These are phyloP conservation scores for Cephalotes varians DNA, from an alignment of 2,888 invertebrate species.

Conservation along the genomic window DNA sequence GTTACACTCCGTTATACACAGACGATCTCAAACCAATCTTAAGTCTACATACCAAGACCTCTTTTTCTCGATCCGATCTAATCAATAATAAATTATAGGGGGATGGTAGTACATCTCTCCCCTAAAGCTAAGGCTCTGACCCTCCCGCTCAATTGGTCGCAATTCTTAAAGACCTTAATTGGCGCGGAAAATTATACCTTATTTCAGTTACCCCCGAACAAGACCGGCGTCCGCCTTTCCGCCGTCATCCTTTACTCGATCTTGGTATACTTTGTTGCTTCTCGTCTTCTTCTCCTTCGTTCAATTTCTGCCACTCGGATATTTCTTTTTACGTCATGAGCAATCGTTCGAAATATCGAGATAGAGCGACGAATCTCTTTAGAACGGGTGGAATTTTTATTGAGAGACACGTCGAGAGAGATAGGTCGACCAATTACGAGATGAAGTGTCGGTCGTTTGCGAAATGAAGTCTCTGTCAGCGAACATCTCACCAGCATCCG, in stretches of 20 bases:
- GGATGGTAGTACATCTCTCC: constrained; percentile 80
- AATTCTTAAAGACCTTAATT: constrained; percentile 86
- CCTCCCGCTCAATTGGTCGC: constrained; percentile 86
- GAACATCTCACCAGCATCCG: constrained; percentile 15
- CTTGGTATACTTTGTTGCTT: constrained; percentile 50
- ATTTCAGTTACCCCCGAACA: constrained; percentile 80
- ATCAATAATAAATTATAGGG: constrained; percentile 86
- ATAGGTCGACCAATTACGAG: constrained; percentile 5
- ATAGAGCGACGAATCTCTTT: not conserved
- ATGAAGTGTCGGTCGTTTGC: constrained; percentile 25
- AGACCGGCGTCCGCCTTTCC: constrained; percentile 57
- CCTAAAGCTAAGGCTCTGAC: constrained; percentile 83
- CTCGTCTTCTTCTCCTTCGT: constrained; percentile 30
- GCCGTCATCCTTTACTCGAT: constrained; percentile 30
- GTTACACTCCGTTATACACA: constrained; percentile 34
- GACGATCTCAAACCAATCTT: constrained; percentile 51
- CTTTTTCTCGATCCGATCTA: constrained; percentile 83
- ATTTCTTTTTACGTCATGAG: constrained; percentile 61
- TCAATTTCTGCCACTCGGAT: constrained; percentile 64
- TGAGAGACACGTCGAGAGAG: not conserved
- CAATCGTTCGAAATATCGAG: constrained; percentile 57
- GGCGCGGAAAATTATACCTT: constrained; percentile 86
- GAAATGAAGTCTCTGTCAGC: constrained; percentile 30
- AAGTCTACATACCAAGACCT: constrained; percentile 62
- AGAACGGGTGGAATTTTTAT: constrained; percentile 13